phyloP scores from a whole-genome alignment of 2,113 vertebrate genomes.

The Rhynchomys soricoides region DNA sequence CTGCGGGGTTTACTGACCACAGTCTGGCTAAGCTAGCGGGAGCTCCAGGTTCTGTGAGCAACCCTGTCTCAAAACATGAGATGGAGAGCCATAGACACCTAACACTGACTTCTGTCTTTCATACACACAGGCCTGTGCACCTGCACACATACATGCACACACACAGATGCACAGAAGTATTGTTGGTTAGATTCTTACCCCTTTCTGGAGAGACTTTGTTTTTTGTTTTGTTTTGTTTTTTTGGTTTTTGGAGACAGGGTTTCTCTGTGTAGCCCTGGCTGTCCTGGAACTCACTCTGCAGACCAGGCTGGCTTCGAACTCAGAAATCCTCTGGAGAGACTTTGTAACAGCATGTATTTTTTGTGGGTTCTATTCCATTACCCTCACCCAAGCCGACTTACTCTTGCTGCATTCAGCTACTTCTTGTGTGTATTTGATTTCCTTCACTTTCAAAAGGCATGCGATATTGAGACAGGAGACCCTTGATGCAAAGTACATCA shows the following conservation, averaged over 20 bases:
- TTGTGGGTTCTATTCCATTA: not conserved
- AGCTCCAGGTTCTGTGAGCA: not conserved
- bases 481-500: not conserved
- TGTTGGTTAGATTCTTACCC: not conserved
- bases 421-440: not conserved
- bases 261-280: no score
- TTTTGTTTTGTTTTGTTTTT: no score
- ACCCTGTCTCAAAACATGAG: not conserved
- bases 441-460: not conserved
- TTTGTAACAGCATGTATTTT: slow-evolving; percentile 4
- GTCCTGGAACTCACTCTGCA: no score
- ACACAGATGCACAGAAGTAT: not conserved
- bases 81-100: not conserved
- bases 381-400: not conserved
- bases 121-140: not conserved
- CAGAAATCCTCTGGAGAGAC: slow-evolving; percentile 45
- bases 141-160: not conserved
- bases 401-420: not conserved
- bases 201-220: slow-evolving; percentile 51
- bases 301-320: no score
- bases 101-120: not conserved
- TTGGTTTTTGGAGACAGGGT: no score
- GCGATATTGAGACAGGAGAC: not conserved
- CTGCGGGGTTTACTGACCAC: no score
- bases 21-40: not conserved